Percentiles rank a stretch among this genome's conserved stretches.
These are phyloP conservation scores for Protonibea diacanthus DNA, from an alignment of 2,797 vertebrate genomes.

Conservation along the genomic window DNA sequence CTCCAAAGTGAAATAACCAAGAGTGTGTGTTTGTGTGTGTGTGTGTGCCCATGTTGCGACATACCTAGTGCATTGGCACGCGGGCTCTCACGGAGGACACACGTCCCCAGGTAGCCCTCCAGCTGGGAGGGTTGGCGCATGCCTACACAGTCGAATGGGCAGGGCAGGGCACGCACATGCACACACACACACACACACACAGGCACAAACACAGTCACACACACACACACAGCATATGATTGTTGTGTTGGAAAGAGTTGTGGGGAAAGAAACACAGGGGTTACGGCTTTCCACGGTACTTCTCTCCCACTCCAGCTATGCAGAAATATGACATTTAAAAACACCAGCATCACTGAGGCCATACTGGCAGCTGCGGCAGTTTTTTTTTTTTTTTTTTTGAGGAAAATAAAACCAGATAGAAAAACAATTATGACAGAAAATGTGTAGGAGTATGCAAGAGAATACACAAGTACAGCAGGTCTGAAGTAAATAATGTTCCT, in stretches of 20 bases:
- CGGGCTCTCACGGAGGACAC: constrained; percentile 89
- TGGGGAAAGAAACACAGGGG: constrained; percentile 62
- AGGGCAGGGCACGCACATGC: constrained; percentile 15
- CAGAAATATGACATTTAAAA: constrained; percentile 60
- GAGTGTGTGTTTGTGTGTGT: constrained; percentile 1
- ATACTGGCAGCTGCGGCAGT: constrained; percentile 48
- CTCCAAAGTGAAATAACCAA: not conserved
- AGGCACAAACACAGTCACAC: constrained; percentile 24
- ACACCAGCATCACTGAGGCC: constrained; percentile 38
- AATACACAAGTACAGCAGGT: constrained; percentile 57
- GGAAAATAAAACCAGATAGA: constrained; percentile 47
- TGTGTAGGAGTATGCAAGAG: constrained; percentile 64
- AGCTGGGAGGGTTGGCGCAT: constrained; percentile 90
- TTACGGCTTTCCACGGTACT: constrained; percentile 49
- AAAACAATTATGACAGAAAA: constrained; percentile 58
- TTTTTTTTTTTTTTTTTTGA: constrained; percentile 3
- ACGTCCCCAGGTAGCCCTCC: constrained; percentile 89
- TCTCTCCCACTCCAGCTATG: constrained; percentile 58
- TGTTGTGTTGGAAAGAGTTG: constrained; percentile 33
- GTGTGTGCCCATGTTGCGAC: constrained; percentile 70
- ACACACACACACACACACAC: constrained; percentile 37
- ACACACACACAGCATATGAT: constrained; percentile 48
- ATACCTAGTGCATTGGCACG: constrained; percentile 88
- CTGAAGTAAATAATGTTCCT: constrained; percentile 60
- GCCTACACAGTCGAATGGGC: constrained; percentile 75